Conservation (phyloP, 1,140 invertebrate genomes). For the Saxidomus purpurata region DNA sequence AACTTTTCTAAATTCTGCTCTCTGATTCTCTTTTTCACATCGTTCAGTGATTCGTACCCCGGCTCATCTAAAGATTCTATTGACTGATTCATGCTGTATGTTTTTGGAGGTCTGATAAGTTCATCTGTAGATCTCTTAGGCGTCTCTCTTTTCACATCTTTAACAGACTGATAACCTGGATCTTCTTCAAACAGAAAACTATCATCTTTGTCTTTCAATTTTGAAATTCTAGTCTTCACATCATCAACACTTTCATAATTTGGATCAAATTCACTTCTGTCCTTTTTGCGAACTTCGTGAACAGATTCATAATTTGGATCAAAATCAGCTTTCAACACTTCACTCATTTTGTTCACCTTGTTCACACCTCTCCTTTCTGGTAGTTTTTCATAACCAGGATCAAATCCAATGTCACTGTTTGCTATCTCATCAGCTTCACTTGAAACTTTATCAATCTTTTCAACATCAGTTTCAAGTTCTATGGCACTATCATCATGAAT, state of each 20-base stretch:
- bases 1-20: background rate
- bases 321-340: background rate
- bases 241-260: constrained; percentile 48
- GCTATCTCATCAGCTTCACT: background rate
- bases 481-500: constrained; percentile 58
- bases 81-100: constrained; percentile 47
- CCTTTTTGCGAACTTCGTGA: constrained; percentile 21
- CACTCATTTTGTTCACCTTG: background rate
- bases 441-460: background rate
- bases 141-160: constrained; percentile 33
- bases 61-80: constrained; percentile 64
- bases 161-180: constrained; percentile 48
- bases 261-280: constrained; percentile 31
- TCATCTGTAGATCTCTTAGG: background rate
- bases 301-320: constrained; percentile 64
- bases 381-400: constrained; percentile 56
- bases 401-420: background rate
- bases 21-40: constrained; percentile 53
- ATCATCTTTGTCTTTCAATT: background rate
- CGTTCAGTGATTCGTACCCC: constrained; percentile 56
- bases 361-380: background rate
- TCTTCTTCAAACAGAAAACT: background rate
- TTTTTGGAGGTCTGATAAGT: constrained; percentile 31
- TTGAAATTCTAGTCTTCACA: background rate
- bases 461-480: constrained; percentile 36